Percentiles rank a stretch among this genome's conserved stretches.
These are phyloP conservation scores for Microvelia longipes DNA, from an alignment of 1,140 invertebrate species.

Conservation along the genomic window DNA sequence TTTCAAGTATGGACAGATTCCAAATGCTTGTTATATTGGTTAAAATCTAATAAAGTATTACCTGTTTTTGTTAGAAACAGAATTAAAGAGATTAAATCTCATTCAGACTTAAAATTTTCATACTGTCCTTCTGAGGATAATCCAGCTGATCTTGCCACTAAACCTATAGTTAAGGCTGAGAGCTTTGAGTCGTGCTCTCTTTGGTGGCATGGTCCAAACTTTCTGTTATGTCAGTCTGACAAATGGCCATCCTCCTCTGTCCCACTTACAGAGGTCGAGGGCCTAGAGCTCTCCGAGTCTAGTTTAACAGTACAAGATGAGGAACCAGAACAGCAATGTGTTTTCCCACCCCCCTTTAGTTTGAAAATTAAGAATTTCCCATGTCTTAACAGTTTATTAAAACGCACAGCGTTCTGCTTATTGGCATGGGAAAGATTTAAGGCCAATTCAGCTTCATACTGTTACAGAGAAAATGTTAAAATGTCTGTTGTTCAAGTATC, in stretches of 20 bases:
- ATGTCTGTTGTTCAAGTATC: neutral
- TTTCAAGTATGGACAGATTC: neutral
- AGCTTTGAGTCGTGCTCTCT: neutral
- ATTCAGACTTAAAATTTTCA: neutral
- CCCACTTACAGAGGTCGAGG: neutral
- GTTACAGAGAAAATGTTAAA: neutral
- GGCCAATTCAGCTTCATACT: no score
- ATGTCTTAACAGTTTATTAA: neutral
- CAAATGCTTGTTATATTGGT: neutral
- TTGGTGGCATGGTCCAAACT: neutral
- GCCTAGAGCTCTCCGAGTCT: neutral
- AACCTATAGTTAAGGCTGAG: neutral
- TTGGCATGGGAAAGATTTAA: neutral
- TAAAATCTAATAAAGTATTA: neutral
- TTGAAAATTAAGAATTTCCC: neutral
- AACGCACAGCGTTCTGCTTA: neutral
- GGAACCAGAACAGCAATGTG: neutral
- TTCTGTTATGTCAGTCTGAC: neutral
- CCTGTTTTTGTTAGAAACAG: neutral
- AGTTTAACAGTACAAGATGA: neutral
- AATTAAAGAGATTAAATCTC: neutral
- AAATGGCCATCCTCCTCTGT: no score
- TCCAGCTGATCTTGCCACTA: neutral
- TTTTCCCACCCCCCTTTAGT: neutral
- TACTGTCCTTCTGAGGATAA: neutral